phyloP scores from a whole-genome alignment of 1,140 invertebrate species.

The Drosophila ohnishii region DNA sequence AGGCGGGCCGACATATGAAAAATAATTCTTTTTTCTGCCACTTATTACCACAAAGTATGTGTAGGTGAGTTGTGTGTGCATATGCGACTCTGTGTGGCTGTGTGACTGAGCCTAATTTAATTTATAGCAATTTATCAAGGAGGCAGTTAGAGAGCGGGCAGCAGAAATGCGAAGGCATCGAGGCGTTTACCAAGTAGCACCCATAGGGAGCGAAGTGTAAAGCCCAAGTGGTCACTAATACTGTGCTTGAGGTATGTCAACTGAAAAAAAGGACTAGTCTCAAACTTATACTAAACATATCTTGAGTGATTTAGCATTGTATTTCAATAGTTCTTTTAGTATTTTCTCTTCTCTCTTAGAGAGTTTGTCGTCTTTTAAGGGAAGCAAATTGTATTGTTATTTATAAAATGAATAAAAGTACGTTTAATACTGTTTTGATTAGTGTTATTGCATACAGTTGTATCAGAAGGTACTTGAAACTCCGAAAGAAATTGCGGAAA shows the following conservation, averaged over 20 bases:
- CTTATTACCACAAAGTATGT: conserved; percentile 54
- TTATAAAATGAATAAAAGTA: too few species aligned
- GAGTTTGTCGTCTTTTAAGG: too few species aligned
- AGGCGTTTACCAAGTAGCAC: conserved; percentile 63
- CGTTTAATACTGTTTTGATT: too few species aligned
- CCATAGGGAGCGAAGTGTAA: conserved; percentile 16
- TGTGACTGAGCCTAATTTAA: conserved; percentile 71
- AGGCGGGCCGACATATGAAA: conserved; percentile 65
- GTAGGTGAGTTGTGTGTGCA: conserved; percentile 36
- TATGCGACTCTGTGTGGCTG: conserved; percentile 23
- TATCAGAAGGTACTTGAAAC: too few species aligned
- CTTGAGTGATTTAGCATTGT: too few species aligned
- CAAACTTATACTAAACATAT: too few species aligned
- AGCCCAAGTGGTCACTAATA: conserved; percentile 13
- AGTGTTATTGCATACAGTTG: too few species aligned
- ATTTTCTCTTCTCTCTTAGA: too few species aligned
- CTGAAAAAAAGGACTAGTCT: too few species aligned
- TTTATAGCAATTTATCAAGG: conserved; percentile 75
- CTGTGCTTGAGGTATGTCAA: neutral
- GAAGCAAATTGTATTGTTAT: too few species aligned
- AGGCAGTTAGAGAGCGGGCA: conserved; percentile 17
- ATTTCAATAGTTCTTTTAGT: too few species aligned
- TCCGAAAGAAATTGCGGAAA: too few species aligned
- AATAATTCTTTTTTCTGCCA: conserved; percentile 68
- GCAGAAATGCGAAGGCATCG: conserved; percentile 57